phyloP scores from a whole-genome alignment of 1,140 invertebrate genomes.

The Caerostris darwini region DNA sequence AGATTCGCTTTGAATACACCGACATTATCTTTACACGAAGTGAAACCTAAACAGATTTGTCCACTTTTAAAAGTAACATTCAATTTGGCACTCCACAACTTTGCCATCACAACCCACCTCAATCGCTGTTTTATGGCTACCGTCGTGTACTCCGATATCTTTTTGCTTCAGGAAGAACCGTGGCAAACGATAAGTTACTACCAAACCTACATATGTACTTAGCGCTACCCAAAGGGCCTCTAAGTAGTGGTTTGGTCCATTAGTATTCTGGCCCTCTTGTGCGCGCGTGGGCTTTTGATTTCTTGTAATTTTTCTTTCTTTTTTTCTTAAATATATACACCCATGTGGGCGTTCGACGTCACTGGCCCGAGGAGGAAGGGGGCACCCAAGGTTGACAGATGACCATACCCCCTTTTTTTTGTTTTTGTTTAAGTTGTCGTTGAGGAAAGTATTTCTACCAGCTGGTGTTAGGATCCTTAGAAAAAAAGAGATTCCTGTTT shows the following conservation, averaged over 20 bases:
- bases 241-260: slow-evolving; percentile 1
- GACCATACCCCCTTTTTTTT: background rate
- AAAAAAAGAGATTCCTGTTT: background rate
- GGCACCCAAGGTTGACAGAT: slow-evolving; percentile 30
- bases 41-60: background rate
- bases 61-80: background rate
- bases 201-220: slow-evolving; percentile 26
- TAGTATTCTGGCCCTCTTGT: background rate
- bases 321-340: no score
- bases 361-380: slow-evolving; percentile 13
- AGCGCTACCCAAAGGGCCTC: background rate
- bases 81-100: background rate
- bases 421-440: background rate
- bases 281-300: slow-evolving; percentile 1
- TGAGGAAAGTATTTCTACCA: background rate
- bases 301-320: background rate
- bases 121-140: slow-evolving; percentile 4
- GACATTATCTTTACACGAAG: background rate
- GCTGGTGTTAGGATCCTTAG: background rate
- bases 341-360: background rate
- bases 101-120: background rate
- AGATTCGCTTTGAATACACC: background rate
- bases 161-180: background rate
- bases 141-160: background rate
- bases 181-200: background rate